Conservation (phyloP, 1,140 invertebrate species). For the Diprion similis region DNA sequence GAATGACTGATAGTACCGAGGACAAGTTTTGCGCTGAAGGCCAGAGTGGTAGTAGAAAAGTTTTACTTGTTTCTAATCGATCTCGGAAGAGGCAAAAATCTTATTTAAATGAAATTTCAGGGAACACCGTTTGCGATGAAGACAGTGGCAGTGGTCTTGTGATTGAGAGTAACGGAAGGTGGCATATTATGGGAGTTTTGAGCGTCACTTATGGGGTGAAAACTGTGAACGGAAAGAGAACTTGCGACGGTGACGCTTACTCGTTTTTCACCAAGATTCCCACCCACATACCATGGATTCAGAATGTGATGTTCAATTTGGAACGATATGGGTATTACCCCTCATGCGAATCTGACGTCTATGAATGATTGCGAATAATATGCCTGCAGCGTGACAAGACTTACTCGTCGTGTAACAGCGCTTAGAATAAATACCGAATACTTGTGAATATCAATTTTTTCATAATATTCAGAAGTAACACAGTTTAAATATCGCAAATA, state of each 20-base stretch:
- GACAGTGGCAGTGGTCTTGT: slow-evolving; percentile 57
- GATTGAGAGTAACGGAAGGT: slow-evolving; percentile 39
- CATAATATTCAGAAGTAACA: no score
- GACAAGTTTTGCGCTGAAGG: slow-evolving; percentile 54
- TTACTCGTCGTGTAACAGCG: no score
- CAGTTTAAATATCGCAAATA: no score
- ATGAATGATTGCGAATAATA: no score
- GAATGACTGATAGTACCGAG: slow-evolving; percentile 18
- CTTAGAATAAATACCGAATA: no score
- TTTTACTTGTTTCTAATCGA: no score
- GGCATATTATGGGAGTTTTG: slow-evolving; percentile 54
- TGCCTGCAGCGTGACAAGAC: no score
- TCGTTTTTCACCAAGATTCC: slow-evolving; percentile 52
- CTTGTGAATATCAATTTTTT: no score
- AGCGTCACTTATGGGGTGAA: slow-evolving; percentile 44
- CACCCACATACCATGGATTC: slow-evolving; percentile 48
- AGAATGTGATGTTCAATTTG: slow-evolving; percentile 41
- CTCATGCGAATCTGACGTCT: slow-evolving; percentile 25
- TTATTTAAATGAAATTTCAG: slow-evolving; percentile 34
- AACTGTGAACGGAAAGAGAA: slow-evolving; percentile 27
- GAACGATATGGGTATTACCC: slow-evolving; percentile 31
- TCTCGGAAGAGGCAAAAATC: no score
- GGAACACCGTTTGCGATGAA: slow-evolving; percentile 54
- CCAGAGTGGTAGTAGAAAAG: slow-evolving; percentile 41
- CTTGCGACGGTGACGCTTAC: slow-evolving; percentile 47